phyloP scores from a whole-genome alignment of 2,888 invertebrate genomes.

The Auanema sp. region DNA sequence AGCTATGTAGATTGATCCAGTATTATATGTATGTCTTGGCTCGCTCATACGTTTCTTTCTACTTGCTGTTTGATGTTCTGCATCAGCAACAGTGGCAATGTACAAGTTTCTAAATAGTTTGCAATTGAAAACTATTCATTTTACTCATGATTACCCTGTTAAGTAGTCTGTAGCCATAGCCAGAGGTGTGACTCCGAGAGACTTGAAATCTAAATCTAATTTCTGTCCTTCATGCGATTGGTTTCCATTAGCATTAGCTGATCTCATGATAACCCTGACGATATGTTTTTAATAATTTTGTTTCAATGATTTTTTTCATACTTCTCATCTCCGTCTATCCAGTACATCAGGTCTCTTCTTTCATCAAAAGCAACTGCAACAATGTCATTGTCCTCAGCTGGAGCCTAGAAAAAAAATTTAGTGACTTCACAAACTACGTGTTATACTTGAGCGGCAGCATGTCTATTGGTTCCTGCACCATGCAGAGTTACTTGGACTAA shows the following conservation, averaged over 20 bases:
- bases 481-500: constrained; percentile 55
- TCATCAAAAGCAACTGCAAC: constrained; percentile 77
- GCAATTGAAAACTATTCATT: too few relatives aligned
- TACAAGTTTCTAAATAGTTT: constrained; percentile 50
- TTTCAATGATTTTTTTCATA: not conserved
- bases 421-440: too few relatives aligned
- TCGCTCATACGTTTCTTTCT: constrained; percentile 56
- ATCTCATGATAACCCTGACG: constrained; percentile 34
- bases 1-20: constrained; percentile 78
- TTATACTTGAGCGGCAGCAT: constrained; percentile 51
- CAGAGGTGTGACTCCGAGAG: constrained; percentile 72
- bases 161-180: constrained; percentile 91
- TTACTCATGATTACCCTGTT: constrained; percentile 74
- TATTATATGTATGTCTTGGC: constrained; percentile 57
- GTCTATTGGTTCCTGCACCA: constrained; percentile 53
- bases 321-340: constrained; percentile 77
- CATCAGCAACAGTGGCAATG: constrained; percentile 47
- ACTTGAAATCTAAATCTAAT: constrained; percentile 57
- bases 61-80: constrained; percentile 10
- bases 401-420: constrained; percentile 20
- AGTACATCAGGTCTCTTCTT: constrained; percentile 79
- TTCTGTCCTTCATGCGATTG: constrained; percentile 62
- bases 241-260: constrained; percentile 58
- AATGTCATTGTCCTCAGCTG: constrained; percentile 80
- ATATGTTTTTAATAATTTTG: not conserved